Base-by-base conservation (phyloP, 2,797 vertebrate genomes). In the Peromyscus melanophrys region DNA sequence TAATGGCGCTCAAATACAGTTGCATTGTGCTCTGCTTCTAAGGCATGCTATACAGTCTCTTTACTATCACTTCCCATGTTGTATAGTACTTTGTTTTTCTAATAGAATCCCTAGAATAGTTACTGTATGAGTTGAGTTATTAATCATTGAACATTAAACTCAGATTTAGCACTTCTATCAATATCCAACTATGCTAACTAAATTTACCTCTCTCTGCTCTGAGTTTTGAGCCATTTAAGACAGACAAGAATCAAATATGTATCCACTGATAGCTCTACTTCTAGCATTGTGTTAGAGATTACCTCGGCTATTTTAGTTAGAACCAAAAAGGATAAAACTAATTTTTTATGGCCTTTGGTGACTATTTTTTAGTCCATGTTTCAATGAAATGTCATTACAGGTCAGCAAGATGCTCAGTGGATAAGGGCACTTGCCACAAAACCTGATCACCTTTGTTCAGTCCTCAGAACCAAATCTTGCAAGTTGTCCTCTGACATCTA, bases 261-360 rank as follows among this genome's bases (percentile, higher is more conserved):
- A 37, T 88, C 27, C 84, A 90, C 16, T 84, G 14, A n/a, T 49
- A 90, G 59, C 25, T 90, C 57, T 83, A 27, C 19, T 76, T 95
- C 61, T 83, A 11, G 29, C 69, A 61, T 12, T 25, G 17, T 83
- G 80, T 57, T 87, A 31, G 11, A 83, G 65, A 21, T 93, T 29
- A 21, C 3, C 25, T 92, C 43, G 55, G 16, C 65, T 78, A 43
- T 55, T 85, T 84, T 95, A 71, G 67, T 49, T 65, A 61, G 63
- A 85, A 21, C 12, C 61, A 67, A 31, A 9, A 31, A 23, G 29
- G 19, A n/a, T 69, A 46, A 65, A 65, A 65, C 37, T 52, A 49
- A n/a, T 85, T 97, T 92, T 73, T 92, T n/a, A 40, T 88, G 43
- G 21, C 34, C 63, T 95, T 86, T 92, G 61, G 57, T 95, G 69